Base-by-base conservation (phyloP, 2,113 vertebrate species). In the Gobio gobio region DNA sequence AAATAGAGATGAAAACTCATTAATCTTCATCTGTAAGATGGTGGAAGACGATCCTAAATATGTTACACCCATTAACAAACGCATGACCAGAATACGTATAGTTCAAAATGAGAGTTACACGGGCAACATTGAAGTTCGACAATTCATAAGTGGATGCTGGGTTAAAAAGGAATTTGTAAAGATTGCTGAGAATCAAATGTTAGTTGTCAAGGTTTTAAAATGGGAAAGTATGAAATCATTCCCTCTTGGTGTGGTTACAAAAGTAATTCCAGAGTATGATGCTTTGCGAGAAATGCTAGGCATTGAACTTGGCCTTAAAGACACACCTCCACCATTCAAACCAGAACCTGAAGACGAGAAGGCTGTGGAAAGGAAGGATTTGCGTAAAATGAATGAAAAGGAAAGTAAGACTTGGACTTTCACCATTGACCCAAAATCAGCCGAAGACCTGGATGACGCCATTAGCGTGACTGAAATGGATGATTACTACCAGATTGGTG, bases 361-460 rank as follows among this genome's bases (percentile, higher is more conserved):
- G 4, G 0, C 7, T 13, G 13, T 20, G n/a, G 1, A 20, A n/a
- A 72, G 78, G 29, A 2, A 26, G 29, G 9, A 84, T 16, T 76
- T 88, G 22, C 5, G 18, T 36, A 3, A 66, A 0, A 1, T 40
- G 6, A 7, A 40, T 40, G 6, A 40, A 40, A 40, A 40, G 5
- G 36, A 40, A 40, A 40, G 5, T 29, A 29, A 40, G 40, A 7
- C 40, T 40, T 40, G 40, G 40, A 86, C 87, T 3, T 89, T 89
- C 51, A 89, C 87, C 26, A 78, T 89, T 24, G 87, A 89, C 36
- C 3, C 82, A 18, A 4, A 3, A 7, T 1, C 1, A 3, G 54
- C 87, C 2, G 0, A 78, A 3, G 83, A 89, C 82, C 70, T 89
- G 64, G 87, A 89, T 81, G 87, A 89, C 36, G 87, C 83, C 54